Conservation (phyloP, 2,113 vertebrate genomes). For the Bettongia penicillata region DNA sequence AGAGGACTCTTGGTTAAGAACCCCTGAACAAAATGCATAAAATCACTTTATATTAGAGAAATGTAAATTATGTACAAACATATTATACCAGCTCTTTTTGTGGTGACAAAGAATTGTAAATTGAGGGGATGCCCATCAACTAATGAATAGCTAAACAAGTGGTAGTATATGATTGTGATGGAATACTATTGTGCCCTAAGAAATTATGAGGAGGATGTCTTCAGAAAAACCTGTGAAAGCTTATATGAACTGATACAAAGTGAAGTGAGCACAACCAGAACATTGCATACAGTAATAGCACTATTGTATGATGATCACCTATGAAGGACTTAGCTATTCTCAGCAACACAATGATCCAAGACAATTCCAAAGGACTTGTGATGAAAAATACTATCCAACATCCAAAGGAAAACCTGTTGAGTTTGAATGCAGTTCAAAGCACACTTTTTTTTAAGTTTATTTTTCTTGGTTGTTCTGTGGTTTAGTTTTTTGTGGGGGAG, state of each 20-base stretch:
- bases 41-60: not conserved
- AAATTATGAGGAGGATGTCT: not conserved
- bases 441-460: not conserved
- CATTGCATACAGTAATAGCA: not conserved
- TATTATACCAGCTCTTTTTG: not conserved
- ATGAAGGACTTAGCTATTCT: not conserved
- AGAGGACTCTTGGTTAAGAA: not conserved
- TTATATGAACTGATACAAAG: not conserved
- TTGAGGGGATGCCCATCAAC: not conserved
- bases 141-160: not conserved
- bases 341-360: not conserved
- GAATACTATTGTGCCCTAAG: not conserved
- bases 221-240: not conserved
- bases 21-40: not conserved
- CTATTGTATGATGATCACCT: not conserved
- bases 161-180: not conserved
- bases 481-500: not conserved
- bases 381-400: not conserved
- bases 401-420: not conserved
- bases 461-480: not conserved
- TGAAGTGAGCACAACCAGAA: not conserved
- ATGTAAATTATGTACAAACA: not conserved
- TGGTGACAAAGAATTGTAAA: not conserved
- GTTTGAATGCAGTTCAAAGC: not conserved
- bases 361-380: not conserved